Evolutionary conservation across 2,113 vertebrate genomes (phyloP), one percentile per base, ranked within the genome.

Genomic region (Bostrychus sinensis): DNA sequence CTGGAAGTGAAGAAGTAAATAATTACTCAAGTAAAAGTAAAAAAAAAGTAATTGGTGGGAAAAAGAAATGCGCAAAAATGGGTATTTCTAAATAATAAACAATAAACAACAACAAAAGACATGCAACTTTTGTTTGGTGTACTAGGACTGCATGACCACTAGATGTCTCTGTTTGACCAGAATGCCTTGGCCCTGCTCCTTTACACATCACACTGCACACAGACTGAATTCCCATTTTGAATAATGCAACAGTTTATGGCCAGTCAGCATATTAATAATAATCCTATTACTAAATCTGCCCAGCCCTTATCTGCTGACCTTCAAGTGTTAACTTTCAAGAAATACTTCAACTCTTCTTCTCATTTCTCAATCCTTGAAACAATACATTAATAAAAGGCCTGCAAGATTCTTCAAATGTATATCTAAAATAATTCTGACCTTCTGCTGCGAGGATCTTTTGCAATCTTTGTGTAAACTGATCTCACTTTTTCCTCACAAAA

Each of bases 91-190:
- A n/a, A n/a, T n/a, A n/a, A n/a, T n/a, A n/a, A n/a, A n/a, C n/a
- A n/a, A n/a, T n/a, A n/a, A n/a, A n/a, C n/a, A n/a, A n/a, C n/a
- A n/a, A n/a, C n/a, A n/a, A n/a, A n/a, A n/a, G n/a, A n/a, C n/a
- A 41, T 45, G 3, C 39, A n/a, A 5, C 16, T 6, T n/a, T n/a
- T n/a, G n/a, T n/a, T n/a, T 5, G 45, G 11, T 6, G 38, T 11
- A 34, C 8, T 12, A 6, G 14, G 16, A 9, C 22, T 42, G 50
- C 57, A 55, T 28, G 30, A 32, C 78, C 89, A 91, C 81, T 74
- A 82, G 80, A 73, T 81, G 88, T 80, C 89, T 83, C 85, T 82
- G 64, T 85, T 84, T 77, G 64, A 80, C 71, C 48, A 65, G n/a
- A 12, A 41, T 17, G 11, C 14, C 11, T 14, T 1, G n/a, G 9